phyloP scores from a whole-genome alignment of 1,140 invertebrate genomes.

The Leptopilina boulardi region DNA sequence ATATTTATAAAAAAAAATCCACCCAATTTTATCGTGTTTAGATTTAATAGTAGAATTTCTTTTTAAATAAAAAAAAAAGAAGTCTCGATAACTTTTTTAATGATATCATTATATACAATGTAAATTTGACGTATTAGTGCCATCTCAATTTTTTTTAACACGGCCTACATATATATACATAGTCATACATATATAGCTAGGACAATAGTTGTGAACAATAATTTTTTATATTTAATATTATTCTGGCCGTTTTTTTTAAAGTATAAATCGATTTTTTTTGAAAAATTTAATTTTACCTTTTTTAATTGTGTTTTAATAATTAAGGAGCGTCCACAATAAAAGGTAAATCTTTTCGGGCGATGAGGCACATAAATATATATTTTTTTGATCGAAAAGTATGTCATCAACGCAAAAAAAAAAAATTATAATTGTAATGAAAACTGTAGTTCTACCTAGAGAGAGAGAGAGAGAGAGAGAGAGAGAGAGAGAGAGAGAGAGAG shows the following conservation, averaged over 20 bases:
- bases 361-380: conserved; percentile 42
- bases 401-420: conserved; percentile 27
- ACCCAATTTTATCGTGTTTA: conserved; percentile 23
- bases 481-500: conserved; percentile 32
- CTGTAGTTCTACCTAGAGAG: conserved; percentile 22
- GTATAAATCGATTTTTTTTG: too few relatives aligned
- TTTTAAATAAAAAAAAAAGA: conserved; percentile 45
- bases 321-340: too few relatives aligned
- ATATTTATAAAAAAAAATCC: conserved; percentile 43
- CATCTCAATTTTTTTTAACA: conserved; percentile 38
- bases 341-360: conserved; percentile 33
- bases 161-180: background rate
- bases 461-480: conserved; percentile 34
- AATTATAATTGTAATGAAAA: conserved; percentile 32
- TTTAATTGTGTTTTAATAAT: too few relatives aligned
- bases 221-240: background rate
- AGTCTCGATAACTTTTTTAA: background rate
- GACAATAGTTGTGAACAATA: background rate
- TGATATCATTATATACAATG: background rate
- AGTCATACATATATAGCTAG: conserved; percentile 1
- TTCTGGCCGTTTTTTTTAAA: background rate
- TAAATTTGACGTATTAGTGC: conserved; percentile 44
- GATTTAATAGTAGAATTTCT: background rate
- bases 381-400: conserved; percentile 48
- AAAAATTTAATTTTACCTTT: too few relatives aligned